A percentile compares a stretch with the other conserved stretches of the same genome.
These are phyloP conservation scores for Dendrolimus kikuchii DNA, from an alignment of 1,140 invertebrate genomes.

Conservation along the genomic window DNA sequence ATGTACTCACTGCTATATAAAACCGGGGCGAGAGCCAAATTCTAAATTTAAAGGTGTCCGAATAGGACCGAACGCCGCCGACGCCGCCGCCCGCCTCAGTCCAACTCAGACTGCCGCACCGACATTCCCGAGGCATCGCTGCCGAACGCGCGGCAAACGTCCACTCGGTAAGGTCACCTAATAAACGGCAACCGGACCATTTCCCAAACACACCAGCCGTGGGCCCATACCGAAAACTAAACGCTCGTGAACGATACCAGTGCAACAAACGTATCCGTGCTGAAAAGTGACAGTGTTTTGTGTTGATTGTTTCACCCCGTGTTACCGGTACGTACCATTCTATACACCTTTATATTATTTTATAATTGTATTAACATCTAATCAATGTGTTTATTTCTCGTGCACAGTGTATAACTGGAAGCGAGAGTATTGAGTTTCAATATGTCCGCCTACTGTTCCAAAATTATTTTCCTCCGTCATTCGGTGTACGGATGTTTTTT, in stretches of 20 bases:
- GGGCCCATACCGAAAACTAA: constrained; percentile 30
- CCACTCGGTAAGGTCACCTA: constrained; percentile 35
- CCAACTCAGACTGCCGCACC: constrained; percentile 55
- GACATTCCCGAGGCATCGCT: constrained; percentile 52
- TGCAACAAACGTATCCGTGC: constrained; percentile 38
- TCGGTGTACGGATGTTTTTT: constrained; percentile 21
- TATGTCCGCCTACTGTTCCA: constrained; percentile 49
- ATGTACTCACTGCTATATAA: constrained; percentile 71
- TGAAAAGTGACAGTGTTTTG: constrained; percentile 47
- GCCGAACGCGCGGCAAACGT: constrained; percentile 46
- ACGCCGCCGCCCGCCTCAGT: constrained; percentile 66
- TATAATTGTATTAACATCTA: not conserved
- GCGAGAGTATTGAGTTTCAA: constrained; percentile 57
- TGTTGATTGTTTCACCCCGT: constrained; percentile 38
- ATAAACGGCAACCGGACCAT: constrained; percentile 38
- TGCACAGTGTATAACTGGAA: constrained; percentile 32
- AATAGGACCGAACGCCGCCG: constrained; percentile 50
- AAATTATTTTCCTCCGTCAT: constrained; percentile 41
- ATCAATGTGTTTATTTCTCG: too few species aligned
- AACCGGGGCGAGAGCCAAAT: constrained; percentile 68
- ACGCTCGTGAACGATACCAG: constrained; percentile 33
- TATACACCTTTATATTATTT: constrained; percentile 21
- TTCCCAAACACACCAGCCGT: constrained; percentile 34
- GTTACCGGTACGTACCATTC: constrained; percentile 45
- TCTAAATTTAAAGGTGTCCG: constrained; percentile 65